Percentiles rank a stretch among this genome's conserved stretches.
Conservation (phyloP, 2,797 vertebrate genomes). For the Xenopus petersii region DNA sequence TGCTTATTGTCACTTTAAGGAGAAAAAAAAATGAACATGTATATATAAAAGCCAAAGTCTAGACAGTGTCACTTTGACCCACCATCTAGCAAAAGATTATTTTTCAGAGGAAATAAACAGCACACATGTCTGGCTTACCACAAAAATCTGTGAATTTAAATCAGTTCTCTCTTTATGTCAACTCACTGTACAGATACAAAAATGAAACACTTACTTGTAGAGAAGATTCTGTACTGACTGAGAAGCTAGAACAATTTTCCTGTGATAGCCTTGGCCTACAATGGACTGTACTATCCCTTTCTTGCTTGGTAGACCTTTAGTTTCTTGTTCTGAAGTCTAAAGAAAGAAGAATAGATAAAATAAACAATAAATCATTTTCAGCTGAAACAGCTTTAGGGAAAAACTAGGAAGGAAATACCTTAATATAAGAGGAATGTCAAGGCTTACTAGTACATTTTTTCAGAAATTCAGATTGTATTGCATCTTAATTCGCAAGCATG, state of each 20-base stretch:
- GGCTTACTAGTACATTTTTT: no score
- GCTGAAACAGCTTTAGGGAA: background rate
- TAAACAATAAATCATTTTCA: background rate
- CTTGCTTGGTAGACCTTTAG: slow-evolving; percentile 94
- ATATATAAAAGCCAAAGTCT: no score
- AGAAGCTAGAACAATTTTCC: slow-evolving; percentile 95
- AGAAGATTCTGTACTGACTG: slow-evolving; percentile 90
- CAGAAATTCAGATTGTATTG: no score
- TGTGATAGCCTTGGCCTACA: slow-evolving; percentile 95
- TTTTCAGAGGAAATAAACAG: background rate
- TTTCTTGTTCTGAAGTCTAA: slow-evolving; percentile 93
- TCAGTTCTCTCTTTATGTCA: background rate
- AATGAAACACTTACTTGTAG: slow-evolving; percentile 80
- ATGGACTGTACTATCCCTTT: slow-evolving; percentile 96
- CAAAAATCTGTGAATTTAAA: background rate
- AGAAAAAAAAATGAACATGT: no score
- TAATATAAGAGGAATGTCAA: background rate
- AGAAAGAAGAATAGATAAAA: slow-evolving; percentile 43
- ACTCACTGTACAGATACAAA: background rate
- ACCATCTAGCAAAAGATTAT: no score
- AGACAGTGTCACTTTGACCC: no score
- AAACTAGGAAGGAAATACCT: background rate
- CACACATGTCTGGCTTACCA: no score
- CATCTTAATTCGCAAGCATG: no score
- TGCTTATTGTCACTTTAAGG: no score